phyloP scores from a whole-genome alignment of 2,797 vertebrate genomes.

The Melanotaenia parkinsoni region DNA sequence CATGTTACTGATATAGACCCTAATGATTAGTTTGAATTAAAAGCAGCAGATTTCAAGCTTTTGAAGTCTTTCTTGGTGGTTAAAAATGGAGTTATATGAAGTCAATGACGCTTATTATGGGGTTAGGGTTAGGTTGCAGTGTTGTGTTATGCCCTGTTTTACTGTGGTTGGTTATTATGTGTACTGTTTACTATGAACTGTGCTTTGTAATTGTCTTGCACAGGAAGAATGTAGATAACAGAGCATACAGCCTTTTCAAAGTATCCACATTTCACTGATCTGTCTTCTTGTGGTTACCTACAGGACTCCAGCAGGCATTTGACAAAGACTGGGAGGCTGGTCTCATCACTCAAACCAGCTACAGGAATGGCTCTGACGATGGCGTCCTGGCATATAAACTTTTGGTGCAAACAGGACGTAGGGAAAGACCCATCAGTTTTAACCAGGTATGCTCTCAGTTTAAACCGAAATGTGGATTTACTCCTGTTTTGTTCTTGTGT shows the following conservation, averaged over 20 bases:
- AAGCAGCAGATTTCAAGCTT: constrained; percentile 64
- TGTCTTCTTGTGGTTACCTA: constrained; percentile 49
- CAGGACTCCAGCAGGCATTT: constrained; percentile 95
- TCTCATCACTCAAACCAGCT: constrained; percentile 90
- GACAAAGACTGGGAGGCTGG: constrained; percentile 94
- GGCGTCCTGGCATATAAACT: constrained; percentile 96
- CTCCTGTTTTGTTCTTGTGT: constrained; percentile 20
- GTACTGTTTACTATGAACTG: constrained; percentile 29
- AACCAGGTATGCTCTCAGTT: constrained; percentile 84
- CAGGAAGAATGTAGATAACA: constrained; percentile 46
- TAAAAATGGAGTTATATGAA: constrained; percentile 68
- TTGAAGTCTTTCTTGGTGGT: constrained; percentile 70
- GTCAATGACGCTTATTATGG: constrained; percentile 66
- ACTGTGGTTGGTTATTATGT: constrained; percentile 20
- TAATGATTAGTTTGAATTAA: constrained; percentile 71
- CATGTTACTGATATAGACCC: constrained; percentile 75
- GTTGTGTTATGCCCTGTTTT: constrained; percentile 48
- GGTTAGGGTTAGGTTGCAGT: constrained; percentile 45
- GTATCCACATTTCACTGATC: constrained; percentile 40
- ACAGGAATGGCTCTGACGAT: constrained; percentile 94
- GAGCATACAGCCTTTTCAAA: constrained; percentile 43
- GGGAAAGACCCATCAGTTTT: constrained; percentile 92
- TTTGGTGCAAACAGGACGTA: constrained; percentile 93
- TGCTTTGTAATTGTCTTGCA: constrained; percentile 8
- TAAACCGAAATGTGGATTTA: background rate